phyloP scores from a whole-genome alignment of 2,888 invertebrate genomes.

The Hydrotaea cyrtoneurina region DNA sequence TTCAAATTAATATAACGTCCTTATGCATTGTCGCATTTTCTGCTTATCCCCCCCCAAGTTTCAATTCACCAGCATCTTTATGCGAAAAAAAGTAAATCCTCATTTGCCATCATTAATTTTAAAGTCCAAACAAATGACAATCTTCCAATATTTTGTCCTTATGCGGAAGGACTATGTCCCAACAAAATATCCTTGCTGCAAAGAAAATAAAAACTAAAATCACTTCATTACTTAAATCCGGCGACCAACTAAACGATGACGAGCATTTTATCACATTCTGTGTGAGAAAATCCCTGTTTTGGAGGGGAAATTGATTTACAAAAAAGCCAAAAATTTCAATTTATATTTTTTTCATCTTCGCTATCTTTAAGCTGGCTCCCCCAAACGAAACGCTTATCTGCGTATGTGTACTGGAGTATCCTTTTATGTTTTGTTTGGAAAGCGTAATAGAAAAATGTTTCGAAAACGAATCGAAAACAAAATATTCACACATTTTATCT shows the following conservation, averaged over 20 bases:
- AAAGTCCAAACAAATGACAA: slow-evolving; percentile 16
- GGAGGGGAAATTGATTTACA: slow-evolving; percentile 24
- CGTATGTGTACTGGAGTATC: background rate
- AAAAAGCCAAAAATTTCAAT: slow-evolving; percentile 8
- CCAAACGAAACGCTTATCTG: background rate
- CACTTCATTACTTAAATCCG: slow-evolving; percentile 32
- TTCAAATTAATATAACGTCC: too few species aligned
- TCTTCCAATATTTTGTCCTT: background rate
- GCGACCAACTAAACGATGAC: background rate
- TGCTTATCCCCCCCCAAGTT: background rate
- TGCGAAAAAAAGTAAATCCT: background rate
- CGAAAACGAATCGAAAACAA: slow-evolving; percentile 4
- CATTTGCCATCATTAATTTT: slow-evolving; percentile 23
- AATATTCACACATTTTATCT: slow-evolving; percentile 46
- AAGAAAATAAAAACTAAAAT: slow-evolving; percentile 2
- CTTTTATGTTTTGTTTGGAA: too few species aligned
- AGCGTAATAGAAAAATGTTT: background rate
- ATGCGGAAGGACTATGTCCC: background rate
- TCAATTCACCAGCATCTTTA: background rate
- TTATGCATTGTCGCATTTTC: background rate
- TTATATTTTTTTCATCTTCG: slow-evolving; percentile 23
- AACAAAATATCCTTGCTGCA: background rate
- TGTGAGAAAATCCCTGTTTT: background rate
- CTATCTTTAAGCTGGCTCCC: background rate
- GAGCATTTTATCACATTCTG: background rate